A percentile compares a stretch with the other conserved stretches of the same genome.
phyloP scores from a whole-genome alignment of 2,888 invertebrate genomes.

The Thymelicus sylvestris region DNA sequence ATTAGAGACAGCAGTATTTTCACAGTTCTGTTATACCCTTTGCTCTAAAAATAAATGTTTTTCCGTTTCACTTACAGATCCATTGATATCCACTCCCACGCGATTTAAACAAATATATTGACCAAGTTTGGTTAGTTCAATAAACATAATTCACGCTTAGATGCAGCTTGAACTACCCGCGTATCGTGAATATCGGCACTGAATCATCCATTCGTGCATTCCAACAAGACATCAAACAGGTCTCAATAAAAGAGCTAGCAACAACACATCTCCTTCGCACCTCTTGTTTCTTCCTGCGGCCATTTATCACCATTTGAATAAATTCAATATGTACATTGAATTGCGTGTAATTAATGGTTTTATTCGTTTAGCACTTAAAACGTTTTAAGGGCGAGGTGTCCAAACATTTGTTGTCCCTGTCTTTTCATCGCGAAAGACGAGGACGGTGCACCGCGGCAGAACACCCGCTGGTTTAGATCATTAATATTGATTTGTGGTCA shows the following conservation, averaged over 20 bases:
- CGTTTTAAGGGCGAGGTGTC: constrained; percentile 82
- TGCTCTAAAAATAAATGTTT: constrained; percentile 6
- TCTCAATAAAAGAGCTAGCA: constrained; percentile 47
- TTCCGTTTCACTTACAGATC: constrained; percentile 5
- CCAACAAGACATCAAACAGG: constrained; percentile 54
- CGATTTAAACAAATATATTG: constrained; percentile 34
- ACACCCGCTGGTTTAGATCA: constrained; percentile 81
- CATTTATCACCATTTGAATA: constrained; percentile 85
- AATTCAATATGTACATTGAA: constrained; percentile 85
- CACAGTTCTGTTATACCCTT: neutral
- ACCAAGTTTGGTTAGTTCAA: constrained; percentile 37
- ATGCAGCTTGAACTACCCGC: constrained; percentile 35
- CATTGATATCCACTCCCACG: constrained; percentile 22
- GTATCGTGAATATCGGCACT: constrained; percentile 54
- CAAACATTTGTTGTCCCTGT: constrained; percentile 70
- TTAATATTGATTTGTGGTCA: constrained; percentile 86
- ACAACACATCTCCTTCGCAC: constrained; percentile 64
- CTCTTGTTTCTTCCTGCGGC: constrained; percentile 70
- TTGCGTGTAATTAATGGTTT: constrained; percentile 84
- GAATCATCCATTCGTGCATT: constrained; percentile 61
- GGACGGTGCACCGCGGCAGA: constrained; percentile 60
- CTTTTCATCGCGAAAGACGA: constrained; percentile 50
- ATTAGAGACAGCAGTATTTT: too few species aligned
- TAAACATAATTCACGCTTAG: constrained; percentile 38
- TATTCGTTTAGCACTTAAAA: constrained; percentile 85